These are phyloP conservation scores for Tortrix viridana DNA, from an alignment of 2,888 invertebrate genomes.

Conservation along the genomic window DNA sequence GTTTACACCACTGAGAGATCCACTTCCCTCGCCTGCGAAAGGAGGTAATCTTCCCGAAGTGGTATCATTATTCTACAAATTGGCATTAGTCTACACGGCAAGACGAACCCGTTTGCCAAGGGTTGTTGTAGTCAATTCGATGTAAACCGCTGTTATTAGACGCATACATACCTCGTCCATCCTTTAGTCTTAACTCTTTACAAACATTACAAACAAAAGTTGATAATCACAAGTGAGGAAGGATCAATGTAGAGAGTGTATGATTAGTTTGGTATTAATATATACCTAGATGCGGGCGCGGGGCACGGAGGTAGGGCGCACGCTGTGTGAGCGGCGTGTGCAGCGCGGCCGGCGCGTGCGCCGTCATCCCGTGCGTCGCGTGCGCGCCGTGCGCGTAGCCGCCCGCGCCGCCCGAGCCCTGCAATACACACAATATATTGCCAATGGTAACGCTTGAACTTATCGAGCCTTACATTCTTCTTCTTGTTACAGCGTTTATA, in stretches of 20 bases:
- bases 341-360: slow-evolving; percentile 82
- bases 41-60: too few relatives aligned
- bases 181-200: slow-evolving; percentile 19
- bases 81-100: too few relatives aligned
- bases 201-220: background rate
- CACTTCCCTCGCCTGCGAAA: too few relatives aligned
- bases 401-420: slow-evolving; percentile 58
- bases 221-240: background rate
- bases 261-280: background rate
- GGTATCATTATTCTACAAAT: too few relatives aligned
- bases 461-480: too few relatives aligned
- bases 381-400: slow-evolving; percentile 76
- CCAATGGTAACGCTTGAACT: background rate
- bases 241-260: background rate
- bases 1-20: background rate
- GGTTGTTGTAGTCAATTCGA: too few relatives aligned
- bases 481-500: too few relatives aligned
- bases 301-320: slow-evolving; percentile 77
- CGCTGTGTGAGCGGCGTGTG: slow-evolving; percentile 83
- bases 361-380: slow-evolving; percentile 69
- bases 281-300: slow-evolving; percentile 75
- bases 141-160: too few relatives aligned
- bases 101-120: too few relatives aligned
- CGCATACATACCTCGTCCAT: slow-evolving; percentile 15
- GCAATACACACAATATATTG: slow-evolving; percentile 40